phyloP scores from a whole-genome alignment of 2,113 vertebrate genomes.

The Zosterops hypoxanthus region DNA sequence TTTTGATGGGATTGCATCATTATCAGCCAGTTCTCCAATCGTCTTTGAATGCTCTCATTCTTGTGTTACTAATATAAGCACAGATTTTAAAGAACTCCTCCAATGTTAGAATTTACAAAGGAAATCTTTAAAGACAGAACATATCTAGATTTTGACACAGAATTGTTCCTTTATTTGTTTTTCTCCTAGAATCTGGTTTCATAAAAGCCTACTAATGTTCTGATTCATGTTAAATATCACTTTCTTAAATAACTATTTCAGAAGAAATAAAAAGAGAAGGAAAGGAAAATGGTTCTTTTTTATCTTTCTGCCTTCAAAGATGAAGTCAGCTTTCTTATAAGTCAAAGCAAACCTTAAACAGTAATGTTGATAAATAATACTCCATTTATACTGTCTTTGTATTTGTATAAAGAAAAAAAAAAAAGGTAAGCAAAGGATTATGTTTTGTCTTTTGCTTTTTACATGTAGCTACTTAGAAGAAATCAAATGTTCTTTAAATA shows the following conservation, averaged over 20 bases:
- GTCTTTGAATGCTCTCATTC: neutral
- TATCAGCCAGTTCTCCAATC: neutral
- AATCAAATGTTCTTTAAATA: neutral
- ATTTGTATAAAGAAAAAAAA: neutral
- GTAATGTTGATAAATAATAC: neutral
- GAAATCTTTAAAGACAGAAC: neutral
- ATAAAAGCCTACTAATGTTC: neutral
- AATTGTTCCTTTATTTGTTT: neutral
- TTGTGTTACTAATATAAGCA: neutral
- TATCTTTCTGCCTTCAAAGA: neutral
- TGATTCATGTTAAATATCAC: neutral
- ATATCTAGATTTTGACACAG: neutral
- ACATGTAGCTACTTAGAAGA: neutral
- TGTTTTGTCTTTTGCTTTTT: neutral
- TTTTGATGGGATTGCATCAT: neutral
- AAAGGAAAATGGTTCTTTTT: neutral
- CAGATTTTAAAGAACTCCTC: neutral
- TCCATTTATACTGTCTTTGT: neutral
- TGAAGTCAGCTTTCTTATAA: neutral
- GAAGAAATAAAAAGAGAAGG: neutral
- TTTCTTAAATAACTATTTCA: neutral
- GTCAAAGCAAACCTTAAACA: neutral
- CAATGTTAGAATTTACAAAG: neutral
- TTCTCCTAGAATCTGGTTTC: neutral
- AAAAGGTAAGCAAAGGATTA: neutral